These are phyloP conservation scores for Meloidogyne exigua DNA, from an alignment of 1,140 invertebrate genomes.

Conservation along the genomic window DNA sequence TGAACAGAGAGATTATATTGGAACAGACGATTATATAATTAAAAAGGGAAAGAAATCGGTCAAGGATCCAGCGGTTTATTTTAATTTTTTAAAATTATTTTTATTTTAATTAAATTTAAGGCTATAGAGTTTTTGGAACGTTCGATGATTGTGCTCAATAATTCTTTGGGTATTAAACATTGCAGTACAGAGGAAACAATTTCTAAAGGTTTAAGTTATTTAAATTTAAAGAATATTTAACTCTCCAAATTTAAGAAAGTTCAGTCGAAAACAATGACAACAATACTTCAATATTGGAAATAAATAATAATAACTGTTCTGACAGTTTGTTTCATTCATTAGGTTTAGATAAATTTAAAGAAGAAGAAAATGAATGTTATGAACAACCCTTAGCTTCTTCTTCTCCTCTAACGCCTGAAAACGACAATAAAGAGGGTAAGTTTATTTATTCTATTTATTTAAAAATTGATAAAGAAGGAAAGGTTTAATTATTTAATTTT, in stretches of 20 bases:
- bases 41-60: conserved; percentile 63
- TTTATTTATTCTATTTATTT: neutral
- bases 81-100: neutral
- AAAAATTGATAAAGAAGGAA: too few species aligned
- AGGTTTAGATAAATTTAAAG: neutral
- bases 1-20: conserved; percentile 60
- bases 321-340: neutral
- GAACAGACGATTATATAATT: conserved; percentile 63
- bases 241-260: neutral
- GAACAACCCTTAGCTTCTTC: neutral
- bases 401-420: neutral
- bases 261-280: neutral
- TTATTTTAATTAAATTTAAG: too few species aligned
- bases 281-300: neutral
- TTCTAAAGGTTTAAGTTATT: neutral
- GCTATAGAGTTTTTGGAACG: conserved; percentile 61
- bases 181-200: neutral
- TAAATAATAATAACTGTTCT: neutral
- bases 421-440: neutral
- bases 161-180: neutral
- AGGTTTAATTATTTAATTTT: neutral
- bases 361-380: neutral
- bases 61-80: conserved; percentile 44
- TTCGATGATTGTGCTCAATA: conserved; percentile 59
- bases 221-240: neutral